phyloP scores from a whole-genome alignment of 2,888 invertebrate genomes.

The Minunthozetes semirufus region DNA sequence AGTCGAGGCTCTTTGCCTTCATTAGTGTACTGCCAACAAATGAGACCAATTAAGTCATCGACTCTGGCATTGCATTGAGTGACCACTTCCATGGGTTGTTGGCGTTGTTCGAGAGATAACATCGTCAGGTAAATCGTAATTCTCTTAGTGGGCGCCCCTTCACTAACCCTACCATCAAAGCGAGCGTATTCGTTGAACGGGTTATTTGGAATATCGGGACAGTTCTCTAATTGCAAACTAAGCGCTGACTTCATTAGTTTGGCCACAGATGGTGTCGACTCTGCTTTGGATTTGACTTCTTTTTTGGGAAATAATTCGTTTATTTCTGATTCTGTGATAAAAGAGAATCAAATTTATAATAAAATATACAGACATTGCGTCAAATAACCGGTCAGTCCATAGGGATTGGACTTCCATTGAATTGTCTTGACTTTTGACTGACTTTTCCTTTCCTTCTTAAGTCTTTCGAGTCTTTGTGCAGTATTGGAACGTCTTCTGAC shows the following conservation, averaged over 20 bases:
- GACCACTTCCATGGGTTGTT: constrained; percentile 53
- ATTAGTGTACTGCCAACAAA: constrained; percentile 60
- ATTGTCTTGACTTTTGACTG: constrained; percentile 49
- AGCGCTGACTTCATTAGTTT: constrained; percentile 56
- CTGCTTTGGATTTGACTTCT: constrained; percentile 34
- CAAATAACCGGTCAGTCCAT: background rate
- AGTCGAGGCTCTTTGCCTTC: constrained; percentile 57
- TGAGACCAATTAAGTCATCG: constrained; percentile 77
- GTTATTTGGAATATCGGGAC: constrained; percentile 69
- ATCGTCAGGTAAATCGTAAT: constrained; percentile 86
- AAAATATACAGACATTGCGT: background rate
- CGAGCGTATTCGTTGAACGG: constrained; percentile 82
- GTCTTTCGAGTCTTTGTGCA: constrained; percentile 75
- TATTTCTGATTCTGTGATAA: constrained; percentile 40
- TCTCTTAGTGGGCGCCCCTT: constrained; percentile 62
- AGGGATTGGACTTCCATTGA: constrained; percentile 42
- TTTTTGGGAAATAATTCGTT: constrained; percentile 44
- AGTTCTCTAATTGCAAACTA: constrained; percentile 66
- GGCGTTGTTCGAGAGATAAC: constrained; percentile 69
- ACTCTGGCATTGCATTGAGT: constrained; percentile 41
- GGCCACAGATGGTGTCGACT: background rate
- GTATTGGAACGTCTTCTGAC: constrained; percentile 73
- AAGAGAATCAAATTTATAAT: background rate
- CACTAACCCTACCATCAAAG: constrained; percentile 69
- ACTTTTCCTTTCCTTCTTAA: constrained; percentile 71